Evolutionary conservation across 2,797 vertebrate genomes (phyloP).

Genomic region (Diglossa cyanea): DNA sequence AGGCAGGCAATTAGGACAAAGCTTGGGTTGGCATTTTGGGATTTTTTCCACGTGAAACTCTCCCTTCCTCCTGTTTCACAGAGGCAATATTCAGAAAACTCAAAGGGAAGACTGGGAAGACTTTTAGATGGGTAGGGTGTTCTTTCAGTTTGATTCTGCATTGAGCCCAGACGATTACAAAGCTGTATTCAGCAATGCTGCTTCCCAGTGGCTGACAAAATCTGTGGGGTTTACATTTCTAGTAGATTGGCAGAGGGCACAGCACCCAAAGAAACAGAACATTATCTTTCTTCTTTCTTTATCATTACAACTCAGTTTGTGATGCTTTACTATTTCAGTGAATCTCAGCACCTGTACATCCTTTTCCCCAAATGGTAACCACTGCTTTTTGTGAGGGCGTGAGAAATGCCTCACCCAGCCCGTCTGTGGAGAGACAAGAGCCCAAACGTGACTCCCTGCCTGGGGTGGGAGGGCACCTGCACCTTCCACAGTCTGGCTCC

Average conservation of each 20-base stretch:
- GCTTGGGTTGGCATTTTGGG: background rate
- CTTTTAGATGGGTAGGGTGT: background rate
- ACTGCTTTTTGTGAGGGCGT: accelerated
- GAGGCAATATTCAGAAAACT: background rate
- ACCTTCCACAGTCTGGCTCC: accelerated
- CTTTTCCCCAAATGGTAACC: background rate
- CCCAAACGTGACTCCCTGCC: accelerated
- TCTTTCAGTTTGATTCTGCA: background rate
- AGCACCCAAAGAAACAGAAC: background rate
- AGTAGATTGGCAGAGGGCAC: background rate
- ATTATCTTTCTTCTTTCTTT: background rate
- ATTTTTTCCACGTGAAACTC: background rate
- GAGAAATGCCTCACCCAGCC: background rate
- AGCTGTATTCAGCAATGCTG: background rate
- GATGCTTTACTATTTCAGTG: background rate
- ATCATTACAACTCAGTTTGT: background rate
- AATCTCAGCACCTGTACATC: background rate
- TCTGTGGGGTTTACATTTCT: background rate
- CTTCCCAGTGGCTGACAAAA: background rate
- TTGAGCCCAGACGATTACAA: background rate
- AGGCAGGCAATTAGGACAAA: background rate
- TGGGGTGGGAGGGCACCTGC: background rate
- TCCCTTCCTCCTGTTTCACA: background rate
- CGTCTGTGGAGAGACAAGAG: background rate
- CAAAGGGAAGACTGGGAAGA: background rate